A percentile compares a stretch with the other conserved stretches of the same genome.
phyloP scores from a whole-genome alignment of 2,888 invertebrate species.

The Temnothorax rugatulus region DNA sequence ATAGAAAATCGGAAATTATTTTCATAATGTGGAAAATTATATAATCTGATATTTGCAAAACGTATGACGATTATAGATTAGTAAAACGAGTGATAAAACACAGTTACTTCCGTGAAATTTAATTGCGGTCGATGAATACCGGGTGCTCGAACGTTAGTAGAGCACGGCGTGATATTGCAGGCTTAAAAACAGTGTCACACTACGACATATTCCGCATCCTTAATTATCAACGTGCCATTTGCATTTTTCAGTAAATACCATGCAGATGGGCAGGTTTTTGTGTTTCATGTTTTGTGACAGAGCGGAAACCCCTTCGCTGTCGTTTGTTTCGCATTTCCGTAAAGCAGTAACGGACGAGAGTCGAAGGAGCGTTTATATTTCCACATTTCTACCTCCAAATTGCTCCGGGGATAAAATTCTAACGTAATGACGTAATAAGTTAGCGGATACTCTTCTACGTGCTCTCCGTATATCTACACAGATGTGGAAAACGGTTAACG shows the following conservation, averaged over 20 bases:
- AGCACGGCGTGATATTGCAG: slow-evolving; percentile 10
- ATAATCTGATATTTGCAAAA: background rate
- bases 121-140: background rate
- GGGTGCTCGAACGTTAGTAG: slow-evolving; percentile 5
- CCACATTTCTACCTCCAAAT: background rate
- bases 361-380: background rate
- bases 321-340: slow-evolving; percentile 9
- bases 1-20: slow-evolving; percentile 7
- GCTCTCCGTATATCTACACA: background rate
- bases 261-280: background rate
- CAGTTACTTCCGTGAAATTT: background rate
- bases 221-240: slow-evolving; percentile 30
- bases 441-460: background rate
- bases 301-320: background rate
- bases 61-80: background rate
- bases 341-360: background rate
- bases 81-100: background rate
- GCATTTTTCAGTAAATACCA: slow-evolving; percentile 17
- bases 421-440: slow-evolving; percentile 29
- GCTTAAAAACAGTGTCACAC: background rate
- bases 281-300: too few species aligned
- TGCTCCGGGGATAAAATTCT: slow-evolving; percentile 7
- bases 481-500: background rate
- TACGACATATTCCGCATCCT: slow-evolving; percentile 1
- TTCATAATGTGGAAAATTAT: background rate